Evolutionary conservation across 2,888 invertebrate genomes (phyloP).

Genomic region (Chymomyza amoena): DNA sequence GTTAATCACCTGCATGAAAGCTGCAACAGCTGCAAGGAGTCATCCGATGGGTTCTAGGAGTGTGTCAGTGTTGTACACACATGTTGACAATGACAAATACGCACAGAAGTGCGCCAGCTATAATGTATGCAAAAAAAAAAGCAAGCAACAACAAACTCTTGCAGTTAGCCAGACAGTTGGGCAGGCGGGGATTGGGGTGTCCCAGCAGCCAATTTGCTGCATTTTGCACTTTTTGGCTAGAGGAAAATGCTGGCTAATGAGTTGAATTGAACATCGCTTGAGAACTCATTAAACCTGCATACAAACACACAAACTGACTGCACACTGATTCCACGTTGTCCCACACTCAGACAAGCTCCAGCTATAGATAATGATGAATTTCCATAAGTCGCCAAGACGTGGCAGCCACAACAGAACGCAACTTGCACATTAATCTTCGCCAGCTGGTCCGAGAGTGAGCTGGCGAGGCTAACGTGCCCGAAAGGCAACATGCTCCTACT

Average conservation of each 20-base stretch:
- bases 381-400: slow-evolving; percentile 73
- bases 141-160: neutral
- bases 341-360: slow-evolving; percentile 9
- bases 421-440: slow-evolving; percentile 74
- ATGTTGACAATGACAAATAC: slow-evolving; percentile 79
- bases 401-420: slow-evolving; percentile 55
- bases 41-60: slow-evolving; percentile 11
- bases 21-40: slow-evolving; percentile 69
- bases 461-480: slow-evolving; percentile 10
- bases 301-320: slow-evolving; percentile 7
- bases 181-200: neutral
- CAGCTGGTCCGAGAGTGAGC: slow-evolving; percentile 41
- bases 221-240: slow-evolving; percentile 63
- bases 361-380: slow-evolving; percentile 76
- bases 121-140: slow-evolving; percentile 53
- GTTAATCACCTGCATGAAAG: slow-evolving; percentile 79
- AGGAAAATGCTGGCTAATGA: slow-evolving; percentile 69
- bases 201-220: slow-evolving; percentile 5
- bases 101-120: slow-evolving; percentile 62
- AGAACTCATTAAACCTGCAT: slow-evolving; percentile 67
- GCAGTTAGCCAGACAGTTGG: neutral
- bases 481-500: neutral
- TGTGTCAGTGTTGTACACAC: slow-evolving; percentile 65
- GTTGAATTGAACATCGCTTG: slow-evolving; percentile 70
- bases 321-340: neutral